phyloP scores from a whole-genome alignment of 1,140 invertebrate genomes.

The Drosophila kurseongensis region DNA sequence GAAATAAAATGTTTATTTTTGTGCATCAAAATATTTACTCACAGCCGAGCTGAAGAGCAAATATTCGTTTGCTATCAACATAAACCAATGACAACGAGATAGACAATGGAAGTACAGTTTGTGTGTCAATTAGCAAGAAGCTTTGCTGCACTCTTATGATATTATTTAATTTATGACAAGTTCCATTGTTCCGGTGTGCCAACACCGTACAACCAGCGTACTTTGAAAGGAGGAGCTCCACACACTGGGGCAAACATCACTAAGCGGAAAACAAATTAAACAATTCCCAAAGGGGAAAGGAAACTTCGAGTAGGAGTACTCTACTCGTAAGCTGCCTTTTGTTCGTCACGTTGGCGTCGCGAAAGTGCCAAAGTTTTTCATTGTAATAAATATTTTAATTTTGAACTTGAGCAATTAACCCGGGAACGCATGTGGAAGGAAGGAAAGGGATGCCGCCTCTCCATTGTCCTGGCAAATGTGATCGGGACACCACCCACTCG shows the following conservation, averaged over 20 bases:
- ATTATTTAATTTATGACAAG: constrained; percentile 50
- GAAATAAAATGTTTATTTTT: background rate
- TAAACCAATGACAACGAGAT: background rate
- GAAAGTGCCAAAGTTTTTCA: constrained; percentile 81
- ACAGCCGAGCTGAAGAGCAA: background rate
- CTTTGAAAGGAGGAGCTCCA: constrained; percentile 8
- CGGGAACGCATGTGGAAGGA: constrained; percentile 71
- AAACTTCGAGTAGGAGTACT: constrained; percentile 19
- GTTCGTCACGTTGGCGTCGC: constrained; percentile 74
- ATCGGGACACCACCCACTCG: constrained; percentile 17
- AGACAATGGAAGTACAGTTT: constrained; percentile 31
- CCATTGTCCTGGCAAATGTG: constrained; percentile 64
- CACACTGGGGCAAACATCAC: constrained; percentile 34
- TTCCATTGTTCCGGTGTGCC: constrained; percentile 42
- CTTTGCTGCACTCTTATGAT: constrained; percentile 15
- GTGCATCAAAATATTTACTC: background rate
- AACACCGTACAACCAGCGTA: constrained; percentile 3
- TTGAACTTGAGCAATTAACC: constrained; percentile 83
- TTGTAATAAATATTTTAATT: constrained; percentile 83
- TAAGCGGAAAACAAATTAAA: constrained; percentile 58
- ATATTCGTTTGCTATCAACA: background rate
- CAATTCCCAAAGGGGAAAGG: constrained; percentile 28
- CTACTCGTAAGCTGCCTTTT: constrained; percentile 61
- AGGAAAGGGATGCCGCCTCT: background rate
- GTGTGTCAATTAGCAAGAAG: constrained; percentile 34